A percentile compares a stretch with the other conserved stretches of the same genome.
Conservation (phyloP, 2,797 vertebrate species). For the Austrolebias charrua region DNA sequence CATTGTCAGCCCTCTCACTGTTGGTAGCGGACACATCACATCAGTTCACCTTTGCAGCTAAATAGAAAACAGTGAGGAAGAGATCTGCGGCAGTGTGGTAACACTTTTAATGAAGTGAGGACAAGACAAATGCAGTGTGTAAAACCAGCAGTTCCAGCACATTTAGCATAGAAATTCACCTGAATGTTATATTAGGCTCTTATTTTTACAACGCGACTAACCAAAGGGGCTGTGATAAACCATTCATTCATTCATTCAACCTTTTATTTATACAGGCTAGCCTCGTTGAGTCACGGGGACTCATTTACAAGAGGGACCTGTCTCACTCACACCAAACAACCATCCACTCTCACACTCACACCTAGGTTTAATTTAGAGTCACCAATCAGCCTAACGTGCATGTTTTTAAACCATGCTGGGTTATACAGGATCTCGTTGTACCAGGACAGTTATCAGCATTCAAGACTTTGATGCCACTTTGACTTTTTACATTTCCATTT, state of each 20-base stretch:
- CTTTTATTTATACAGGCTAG: too few relatives aligned
- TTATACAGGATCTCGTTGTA: background rate
- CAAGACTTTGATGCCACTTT: too few relatives aligned
- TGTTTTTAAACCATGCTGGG: background rate
- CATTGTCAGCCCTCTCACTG: background rate
- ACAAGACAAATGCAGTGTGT: constrained; percentile 5
- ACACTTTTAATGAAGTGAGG: constrained; percentile 3
- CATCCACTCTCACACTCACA: too few relatives aligned
- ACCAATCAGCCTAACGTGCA: too few relatives aligned
- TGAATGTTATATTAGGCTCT: background rate
- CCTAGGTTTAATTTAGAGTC: too few relatives aligned
- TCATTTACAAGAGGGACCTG: too few relatives aligned
- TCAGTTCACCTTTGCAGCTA: background rate
- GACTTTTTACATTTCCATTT: too few relatives aligned
- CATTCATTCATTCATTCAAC: too few relatives aligned
- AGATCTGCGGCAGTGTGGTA: background rate
- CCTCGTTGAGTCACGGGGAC: too few relatives aligned
- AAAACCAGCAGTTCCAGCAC: constrained; percentile 1
- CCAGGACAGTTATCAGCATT: background rate
- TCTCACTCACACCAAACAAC: too few relatives aligned
- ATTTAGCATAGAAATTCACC: background rate
- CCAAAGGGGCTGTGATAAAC: background rate
- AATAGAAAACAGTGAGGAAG: background rate
- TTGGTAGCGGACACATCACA: background rate
- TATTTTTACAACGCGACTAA: background rate